Conservation (phyloP, 2,797 vertebrate genomes). For the Oreonectes daqikongensis region DNA sequence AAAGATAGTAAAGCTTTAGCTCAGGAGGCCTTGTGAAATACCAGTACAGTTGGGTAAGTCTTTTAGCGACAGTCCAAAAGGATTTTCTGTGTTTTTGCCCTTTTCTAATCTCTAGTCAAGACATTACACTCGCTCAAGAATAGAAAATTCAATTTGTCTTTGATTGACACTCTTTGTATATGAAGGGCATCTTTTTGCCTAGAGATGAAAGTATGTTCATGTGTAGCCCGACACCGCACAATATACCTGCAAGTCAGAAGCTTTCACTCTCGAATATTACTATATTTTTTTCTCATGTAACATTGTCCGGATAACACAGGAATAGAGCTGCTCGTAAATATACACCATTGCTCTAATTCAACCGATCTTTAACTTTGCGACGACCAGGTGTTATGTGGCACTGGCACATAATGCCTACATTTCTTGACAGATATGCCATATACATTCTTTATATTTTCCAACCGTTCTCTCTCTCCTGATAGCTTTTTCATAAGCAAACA, state of each 20-base stretch:
- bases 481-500: conserved; percentile 59
- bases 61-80: conserved; percentile 40
- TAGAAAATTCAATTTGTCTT: conserved; percentile 56
- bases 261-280: conserved; percentile 2
- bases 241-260: conserved; percentile 21
- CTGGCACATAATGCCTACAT: not conserved
- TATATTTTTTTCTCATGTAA: conserved; percentile 32
- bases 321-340: conserved; percentile 38
- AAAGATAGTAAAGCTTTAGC: conserved; percentile 50
- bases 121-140: conserved; percentile 50
- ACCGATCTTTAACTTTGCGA: conserved; percentile 8
- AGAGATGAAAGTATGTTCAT: conserved; percentile 58
- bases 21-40: conserved; percentile 48
- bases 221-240: conserved; percentile 54
- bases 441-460: conserved; percentile 44
- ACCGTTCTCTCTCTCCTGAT: conserved; percentile 11
- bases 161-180: conserved; percentile 49
- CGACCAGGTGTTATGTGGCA: not conserved
- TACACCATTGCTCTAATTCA: conserved; percentile 19
- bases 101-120: conserved; percentile 41
- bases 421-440: conserved; percentile 32
- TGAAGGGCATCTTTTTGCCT: conserved; percentile 50
- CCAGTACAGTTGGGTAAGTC: conserved; percentile 44
- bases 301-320: conserved; percentile 42
- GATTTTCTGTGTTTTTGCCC: conserved; percentile 44